Percentiles rank a stretch among this genome's conserved stretches.
These are phyloP conservation scores for Semicossyphus pulcher DNA, from an alignment of 2,113 vertebrate species.

Conservation along the genomic window DNA sequence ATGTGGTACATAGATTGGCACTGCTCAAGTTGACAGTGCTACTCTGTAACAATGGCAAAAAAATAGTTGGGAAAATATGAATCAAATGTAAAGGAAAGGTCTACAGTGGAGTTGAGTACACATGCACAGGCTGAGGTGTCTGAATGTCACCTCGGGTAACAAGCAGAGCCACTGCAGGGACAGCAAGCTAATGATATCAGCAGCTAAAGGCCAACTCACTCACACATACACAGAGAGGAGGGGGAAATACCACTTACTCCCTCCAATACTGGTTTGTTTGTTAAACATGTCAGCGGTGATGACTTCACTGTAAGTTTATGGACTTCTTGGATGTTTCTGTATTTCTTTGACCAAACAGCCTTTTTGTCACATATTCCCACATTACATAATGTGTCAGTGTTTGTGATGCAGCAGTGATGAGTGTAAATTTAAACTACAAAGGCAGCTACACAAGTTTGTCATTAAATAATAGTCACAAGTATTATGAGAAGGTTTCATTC, in stretches of 20 bases:
- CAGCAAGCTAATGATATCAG: slow-evolving; percentile 15
- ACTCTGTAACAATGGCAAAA: too few relatives aligned
- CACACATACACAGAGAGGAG: neutral
- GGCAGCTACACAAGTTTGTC: neutral
- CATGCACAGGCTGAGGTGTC: neutral
- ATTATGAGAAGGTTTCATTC: too few relatives aligned
- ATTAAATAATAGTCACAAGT: slow-evolving; percentile 1
- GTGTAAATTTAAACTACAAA: neutral
- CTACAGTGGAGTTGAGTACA: neutral
- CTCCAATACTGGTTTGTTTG: neutral
- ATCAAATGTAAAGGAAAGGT: too few relatives aligned
- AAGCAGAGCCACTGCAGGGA: slow-evolving; percentile 4
- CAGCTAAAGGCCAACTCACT: slow-evolving; percentile 5
- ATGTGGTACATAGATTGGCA: too few relatives aligned
- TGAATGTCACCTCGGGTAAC: slow-evolving; percentile 51
- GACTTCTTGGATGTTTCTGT: neutral
- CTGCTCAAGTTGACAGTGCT: too few relatives aligned
- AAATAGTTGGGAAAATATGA: too few relatives aligned
- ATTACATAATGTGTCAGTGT: neutral
- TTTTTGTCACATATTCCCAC: neutral
- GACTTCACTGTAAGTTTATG: too few relatives aligned
- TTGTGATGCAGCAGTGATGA: neutral
- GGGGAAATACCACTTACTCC: too few relatives aligned
- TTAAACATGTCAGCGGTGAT: neutral
- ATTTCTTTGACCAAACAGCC: neutral